Base-by-base conservation (phyloP, 2,888 invertebrate species). In the Mimachlamys varia region DNA sequence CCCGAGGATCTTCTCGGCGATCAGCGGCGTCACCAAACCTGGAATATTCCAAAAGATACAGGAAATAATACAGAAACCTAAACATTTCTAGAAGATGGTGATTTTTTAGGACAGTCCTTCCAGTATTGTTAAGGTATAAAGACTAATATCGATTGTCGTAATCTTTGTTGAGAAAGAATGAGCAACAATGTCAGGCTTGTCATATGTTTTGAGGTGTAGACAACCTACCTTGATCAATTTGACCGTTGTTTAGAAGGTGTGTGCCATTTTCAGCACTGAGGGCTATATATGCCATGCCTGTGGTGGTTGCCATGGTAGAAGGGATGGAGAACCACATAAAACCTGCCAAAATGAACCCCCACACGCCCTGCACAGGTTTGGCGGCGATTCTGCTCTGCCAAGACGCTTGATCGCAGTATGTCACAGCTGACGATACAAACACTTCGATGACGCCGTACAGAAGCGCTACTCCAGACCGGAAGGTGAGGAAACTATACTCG, bases 301-400 rank as follows among this genome's bases (percentile, higher is more conserved):
- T 96, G 1, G 96, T 96, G 7, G 96, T 96, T 17, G 96, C 96
- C 95, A 96, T 96, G n/a, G 95, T 95, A 88, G 96, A 96, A 5
- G 96, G 96, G 22, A 96, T 95, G 38, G 96, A 95, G 92, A 96
- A 97, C 96, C 96, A 96, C 91, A 96, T 96, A 7, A 96, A 94
- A 0, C 96, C 96, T 0, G 96, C 96, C 53, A 95, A 92, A 27
- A 96, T 94, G 91, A 96, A 96, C 0, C 96, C 96, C 95, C 95
- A 96, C 44, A 96, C 96, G 33, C 96, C 96, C 92, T 96, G 95
- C 12, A 94, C 94, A 5, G 96, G 96, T 91, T 97, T 97, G 58
- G 96, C 96, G 0, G 96, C 96, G 62, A 96, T 96, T 50, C 96
- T 94, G 90, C 96, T 96, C 93, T 97, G 96, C 96, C 96, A 96